Percentiles rank a stretch among this genome's conserved stretches.
phyloP scores from a whole-genome alignment of 2,888 invertebrate genomes.

The Acleris emargana region DNA sequence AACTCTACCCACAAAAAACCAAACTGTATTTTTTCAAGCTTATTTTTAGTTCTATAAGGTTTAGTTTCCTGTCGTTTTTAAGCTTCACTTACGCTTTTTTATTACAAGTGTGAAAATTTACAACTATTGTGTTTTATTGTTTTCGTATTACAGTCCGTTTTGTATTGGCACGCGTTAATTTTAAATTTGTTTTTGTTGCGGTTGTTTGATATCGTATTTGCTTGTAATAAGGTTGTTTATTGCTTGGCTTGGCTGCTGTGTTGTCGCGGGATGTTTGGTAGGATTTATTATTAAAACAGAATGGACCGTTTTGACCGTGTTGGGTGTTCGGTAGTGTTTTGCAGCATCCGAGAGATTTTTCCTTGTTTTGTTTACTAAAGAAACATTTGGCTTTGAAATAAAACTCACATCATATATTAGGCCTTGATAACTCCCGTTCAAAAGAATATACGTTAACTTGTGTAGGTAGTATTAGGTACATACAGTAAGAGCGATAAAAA shows the following conservation, averaged over 20 bases:
- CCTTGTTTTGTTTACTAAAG: neutral
- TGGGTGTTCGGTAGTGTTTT: conserved; percentile 1
- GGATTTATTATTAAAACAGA: conserved; percentile 31
- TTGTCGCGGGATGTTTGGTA: conserved; percentile 7
- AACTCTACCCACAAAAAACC: conserved; percentile 34
- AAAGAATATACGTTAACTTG: too few species aligned
- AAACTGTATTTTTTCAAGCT: neutral
- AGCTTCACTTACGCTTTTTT: too few species aligned
- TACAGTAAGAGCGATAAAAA: too few species aligned
- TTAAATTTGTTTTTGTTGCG: conserved; percentile 29
- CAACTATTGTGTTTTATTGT: conserved; percentile 38
- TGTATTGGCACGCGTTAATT: conserved; percentile 30
- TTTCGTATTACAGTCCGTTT: conserved; percentile 34
- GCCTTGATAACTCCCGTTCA: too few species aligned
- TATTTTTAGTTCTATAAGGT: neutral
- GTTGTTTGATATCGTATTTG: conserved; percentile 31
- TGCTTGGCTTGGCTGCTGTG: conserved; percentile 3
- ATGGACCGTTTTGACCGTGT: conserved; percentile 11
- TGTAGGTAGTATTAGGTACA: too few species aligned
- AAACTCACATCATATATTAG: too few species aligned
- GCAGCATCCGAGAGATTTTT: conserved; percentile 6
- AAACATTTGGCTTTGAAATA: too few species aligned
- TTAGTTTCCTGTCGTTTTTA: neutral
- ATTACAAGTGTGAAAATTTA: conserved; percentile 31
- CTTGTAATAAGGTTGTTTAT: conserved; percentile 28